A percentile compares a stretch with the other conserved stretches of the same genome.
Conservation (phyloP, 2,797 vertebrate species). For the Buphagus erythrorhynchus region DNA sequence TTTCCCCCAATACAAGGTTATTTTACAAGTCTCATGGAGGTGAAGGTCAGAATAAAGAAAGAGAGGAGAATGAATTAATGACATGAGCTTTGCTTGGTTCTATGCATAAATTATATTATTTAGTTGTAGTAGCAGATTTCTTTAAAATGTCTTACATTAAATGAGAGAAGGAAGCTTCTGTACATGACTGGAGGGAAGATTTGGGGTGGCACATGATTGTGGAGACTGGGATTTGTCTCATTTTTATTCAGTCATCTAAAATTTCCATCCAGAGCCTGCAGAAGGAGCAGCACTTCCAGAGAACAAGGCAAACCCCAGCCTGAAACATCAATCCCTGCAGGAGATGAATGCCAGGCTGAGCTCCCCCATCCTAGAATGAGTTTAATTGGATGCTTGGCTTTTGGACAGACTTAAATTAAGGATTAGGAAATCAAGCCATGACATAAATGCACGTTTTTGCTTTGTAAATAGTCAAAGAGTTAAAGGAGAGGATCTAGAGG, state of each 20-base stretch:
- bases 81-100: background rate
- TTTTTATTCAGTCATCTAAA: background rate
- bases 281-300: background rate
- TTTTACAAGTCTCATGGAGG: background rate
- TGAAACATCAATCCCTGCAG: background rate
- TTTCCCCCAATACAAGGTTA: background rate
- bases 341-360: background rate
- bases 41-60: background rate
- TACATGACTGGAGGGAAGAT: background rate
- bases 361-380: background rate
- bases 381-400: background rate
- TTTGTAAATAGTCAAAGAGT: background rate
- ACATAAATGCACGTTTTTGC: background rate
- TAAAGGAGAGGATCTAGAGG: background rate
- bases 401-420: background rate
- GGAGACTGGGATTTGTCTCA: background rate
- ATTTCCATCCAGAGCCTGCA: background rate
- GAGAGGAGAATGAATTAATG: background rate
- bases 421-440: background rate
- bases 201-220: background rate
- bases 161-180: background rate
- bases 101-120: background rate
- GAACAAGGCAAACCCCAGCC: background rate
- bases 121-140: background rate
- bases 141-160: background rate